Percentiles rank a stretch among this genome's conserved stretches.
Evolutionary conservation across 2,797 vertebrate species (phyloP).

Genomic region (Eulemur coronatus): DNA sequence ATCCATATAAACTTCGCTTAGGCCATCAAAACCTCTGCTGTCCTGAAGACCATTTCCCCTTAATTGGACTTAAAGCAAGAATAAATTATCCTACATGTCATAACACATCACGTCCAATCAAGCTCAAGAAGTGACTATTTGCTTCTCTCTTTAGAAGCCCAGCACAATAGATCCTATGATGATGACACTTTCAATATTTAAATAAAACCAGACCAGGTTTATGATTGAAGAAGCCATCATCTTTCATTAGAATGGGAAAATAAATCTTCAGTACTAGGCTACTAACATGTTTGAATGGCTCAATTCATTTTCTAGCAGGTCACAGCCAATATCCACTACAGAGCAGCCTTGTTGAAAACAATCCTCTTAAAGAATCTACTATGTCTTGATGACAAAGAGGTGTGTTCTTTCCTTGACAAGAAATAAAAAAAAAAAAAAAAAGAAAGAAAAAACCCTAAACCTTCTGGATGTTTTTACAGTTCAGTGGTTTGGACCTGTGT

Average conservation of each 20-base stretch:
- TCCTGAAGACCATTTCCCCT: constrained; percentile 11
- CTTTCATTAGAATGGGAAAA: constrained; percentile 66
- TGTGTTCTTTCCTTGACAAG: neutral
- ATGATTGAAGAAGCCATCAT: constrained; percentile 28
- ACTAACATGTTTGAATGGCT: constrained; percentile 50
- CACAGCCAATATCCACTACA: neutral
- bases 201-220: constrained; percentile 64
- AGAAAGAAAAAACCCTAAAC: neutral
- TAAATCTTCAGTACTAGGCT: constrained; percentile 31
- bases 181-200: constrained; percentile 33
- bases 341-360: constrained; percentile 7
- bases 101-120: neutral
- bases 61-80: constrained; percentile 44
- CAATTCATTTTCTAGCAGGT: constrained; percentile 62
- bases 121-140: neutral
- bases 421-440: neutral
- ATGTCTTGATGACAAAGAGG: constrained; percentile 60
- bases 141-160: constrained; percentile 35
- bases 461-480: neutral
- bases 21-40: constrained; percentile 33
- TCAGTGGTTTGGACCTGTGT: neutral
- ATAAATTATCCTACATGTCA: neutral
- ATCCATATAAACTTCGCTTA: constrained; percentile 26
- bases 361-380: neutral
- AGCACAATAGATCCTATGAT: neutral